Evolutionary conservation across 2,113 vertebrate species (phyloP), one percentile per base, ranked within the genome.

Genomic region (Corapipo altera): DNA sequence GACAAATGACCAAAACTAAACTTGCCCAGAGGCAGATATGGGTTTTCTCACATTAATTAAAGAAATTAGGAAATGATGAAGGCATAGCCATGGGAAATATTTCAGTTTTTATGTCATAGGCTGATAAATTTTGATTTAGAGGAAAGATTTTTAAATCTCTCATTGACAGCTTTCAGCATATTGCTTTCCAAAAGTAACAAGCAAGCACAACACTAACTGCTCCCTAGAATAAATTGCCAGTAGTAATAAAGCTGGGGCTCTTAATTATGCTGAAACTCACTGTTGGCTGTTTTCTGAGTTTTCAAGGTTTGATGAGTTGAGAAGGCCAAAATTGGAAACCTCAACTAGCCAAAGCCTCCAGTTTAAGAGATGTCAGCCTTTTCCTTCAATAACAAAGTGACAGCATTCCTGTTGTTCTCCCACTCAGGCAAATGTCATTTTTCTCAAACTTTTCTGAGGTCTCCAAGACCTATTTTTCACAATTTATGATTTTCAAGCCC

Each of bases 31-130:
- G 90, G 95, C 82, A 78, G 75, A 69, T 37, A 71, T 0, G 15
- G 43, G 37, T 96, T 94, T 94, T 93, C 83, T 94, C 92, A 86
- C 48, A 88, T 86, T 95, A 95, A 95, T 94, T 96, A 95, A 77
- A 94, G 75, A 95, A 96, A 96, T 91, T 88, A 89, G 69, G 72
- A 84, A 39, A 79, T 77, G 90, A 88, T 91, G 85, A 93, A 97
- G 92, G 59, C 59, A 0, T 55, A 44, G 61, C 61, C 79, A 91
- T 39, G 24, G 77, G 92, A 94, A 96, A 86, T 88, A 94, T 82
- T 93, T 88, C 72, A 37, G 79, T 4, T 93, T 94, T 86, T 76
- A 24, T 84, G 80, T 91, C 86, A 69, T 0, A 0, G 32, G 26
- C 65, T 92, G 75, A 85, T 86, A 93, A 32, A 80, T 77, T 93